Conservation (phyloP, 2,113 vertebrate genomes). For the Mugil cephalus region DNA sequence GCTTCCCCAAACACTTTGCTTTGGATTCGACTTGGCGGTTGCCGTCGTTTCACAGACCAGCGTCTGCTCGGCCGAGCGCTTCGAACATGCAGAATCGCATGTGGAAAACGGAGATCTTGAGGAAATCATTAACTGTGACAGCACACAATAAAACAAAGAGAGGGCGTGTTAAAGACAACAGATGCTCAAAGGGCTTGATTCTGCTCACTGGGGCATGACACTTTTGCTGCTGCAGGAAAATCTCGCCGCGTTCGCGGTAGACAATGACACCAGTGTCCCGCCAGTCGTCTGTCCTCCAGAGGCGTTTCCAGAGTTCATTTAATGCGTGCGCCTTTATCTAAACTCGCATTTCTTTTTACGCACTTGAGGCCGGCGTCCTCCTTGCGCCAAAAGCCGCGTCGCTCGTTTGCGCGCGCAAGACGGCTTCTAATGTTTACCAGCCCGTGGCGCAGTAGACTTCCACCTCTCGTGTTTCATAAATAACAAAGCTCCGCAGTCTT, state of each 20-base stretch:
- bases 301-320: slow-evolving; percentile 55
- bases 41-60: slow-evolving; percentile 36
- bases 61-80: slow-evolving; percentile 50
- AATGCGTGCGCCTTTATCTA: slow-evolving; percentile 44
- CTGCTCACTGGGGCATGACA: slow-evolving; percentile 74
- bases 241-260: slow-evolving; percentile 52
- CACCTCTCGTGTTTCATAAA: slow-evolving; percentile 51
- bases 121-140: slow-evolving; percentile 72
- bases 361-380: slow-evolving; percentile 40
- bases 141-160: slow-evolving; percentile 55
- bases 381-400: slow-evolving; percentile 19
- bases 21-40: slow-evolving; percentile 29
- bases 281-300: slow-evolving; percentile 69
- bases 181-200: slow-evolving; percentile 72
- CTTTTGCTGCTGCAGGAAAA: slow-evolving; percentile 60
- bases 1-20: slow-evolving; percentile 33
- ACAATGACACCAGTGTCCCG: slow-evolving; percentile 65
- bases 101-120: slow-evolving; percentile 61
- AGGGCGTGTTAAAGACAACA: slow-evolving; percentile 66
- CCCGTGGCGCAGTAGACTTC: slow-evolving; percentile 30
- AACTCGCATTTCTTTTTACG: slow-evolving; percentile 46
- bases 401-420: slow-evolving; percentile 43
- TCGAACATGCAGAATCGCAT: slow-evolving; percentile 64
- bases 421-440: slow-evolving; percentile 60
- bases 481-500: slow-evolving; percentile 37